These are phyloP conservation scores for Xiphorhynchus erythropygius DNA, from an alignment of 2,797 vertebrate species.

Conservation along the genomic window DNA sequence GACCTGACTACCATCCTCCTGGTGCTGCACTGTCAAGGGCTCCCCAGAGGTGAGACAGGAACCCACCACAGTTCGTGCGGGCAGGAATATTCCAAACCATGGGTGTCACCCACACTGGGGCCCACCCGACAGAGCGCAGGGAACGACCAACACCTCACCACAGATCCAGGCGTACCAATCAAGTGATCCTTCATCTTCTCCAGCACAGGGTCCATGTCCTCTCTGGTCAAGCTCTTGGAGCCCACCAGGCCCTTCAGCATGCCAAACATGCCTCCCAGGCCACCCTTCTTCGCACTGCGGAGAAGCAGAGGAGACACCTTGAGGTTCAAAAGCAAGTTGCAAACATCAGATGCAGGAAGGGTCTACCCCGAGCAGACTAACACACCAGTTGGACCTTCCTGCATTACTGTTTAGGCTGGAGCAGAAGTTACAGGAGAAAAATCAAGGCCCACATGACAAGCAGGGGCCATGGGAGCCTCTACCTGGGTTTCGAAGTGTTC, in stretches of 20 bases:
- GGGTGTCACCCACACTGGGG: accelerated
- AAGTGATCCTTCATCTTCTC: conserved; percentile 98
- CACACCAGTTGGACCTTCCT: neutral
- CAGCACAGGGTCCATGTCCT: conserved; percentile 93
- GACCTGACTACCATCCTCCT: accelerated
- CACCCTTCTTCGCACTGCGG: conserved; percentile 82
- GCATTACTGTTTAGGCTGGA: neutral
- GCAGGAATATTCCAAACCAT: neutral
- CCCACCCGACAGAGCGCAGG: accelerated
- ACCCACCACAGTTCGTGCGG: neutral
- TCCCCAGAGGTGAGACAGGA: accelerated
- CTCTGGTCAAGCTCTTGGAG: conserved; percentile 90
- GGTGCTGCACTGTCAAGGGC: accelerated
- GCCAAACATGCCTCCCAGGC: conserved; percentile 95
- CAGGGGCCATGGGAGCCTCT: neutral
- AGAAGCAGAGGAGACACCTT: neutral
- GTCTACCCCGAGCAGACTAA: neutral
- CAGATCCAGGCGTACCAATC: conserved; percentile 78
- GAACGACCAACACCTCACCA: accelerated
- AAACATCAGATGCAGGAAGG: neutral
- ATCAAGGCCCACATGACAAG: neutral
- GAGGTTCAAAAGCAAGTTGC: neutral
- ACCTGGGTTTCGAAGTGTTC: conserved; percentile 73
- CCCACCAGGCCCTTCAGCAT: conserved; percentile 98
- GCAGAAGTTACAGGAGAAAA: neutral